Percentiles rank a stretch among this genome's conserved stretches.
phyloP scores from a whole-genome alignment of 2,888 invertebrate species.

The Cactoblastis cactorum region DNA sequence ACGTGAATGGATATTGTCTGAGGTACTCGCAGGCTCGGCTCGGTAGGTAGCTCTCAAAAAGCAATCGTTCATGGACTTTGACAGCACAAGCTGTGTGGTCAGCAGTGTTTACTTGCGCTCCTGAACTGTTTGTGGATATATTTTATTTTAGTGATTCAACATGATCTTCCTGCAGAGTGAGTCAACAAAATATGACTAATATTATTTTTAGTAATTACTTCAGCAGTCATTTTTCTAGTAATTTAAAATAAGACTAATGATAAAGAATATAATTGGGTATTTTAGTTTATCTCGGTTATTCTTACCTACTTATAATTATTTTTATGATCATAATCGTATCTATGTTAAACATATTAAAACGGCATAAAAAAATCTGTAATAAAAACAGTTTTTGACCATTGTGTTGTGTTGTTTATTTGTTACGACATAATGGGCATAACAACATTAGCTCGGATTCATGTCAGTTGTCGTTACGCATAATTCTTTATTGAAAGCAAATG shows the following conservation, averaged over 20 bases:
- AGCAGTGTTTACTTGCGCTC: slow-evolving; percentile 9
- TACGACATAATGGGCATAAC: slow-evolving; percentile 26
- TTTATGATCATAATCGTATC: too few species aligned
- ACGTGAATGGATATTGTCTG: slow-evolving; percentile 44
- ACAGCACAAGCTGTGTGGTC: slow-evolving; percentile 49
- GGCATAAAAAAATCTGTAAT: too few species aligned
- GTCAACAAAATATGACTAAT: background rate
- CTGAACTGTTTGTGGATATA: slow-evolving; percentile 1
- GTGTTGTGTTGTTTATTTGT: slow-evolving; percentile 24
- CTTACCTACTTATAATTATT: too few species aligned
- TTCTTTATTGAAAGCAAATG: slow-evolving; percentile 68
- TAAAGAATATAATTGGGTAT: too few species aligned
- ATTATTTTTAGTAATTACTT: background rate
- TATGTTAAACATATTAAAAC: too few species aligned
- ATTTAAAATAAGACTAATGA: too few species aligned
- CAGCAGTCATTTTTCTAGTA: background rate
- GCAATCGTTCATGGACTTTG: slow-evolving; percentile 55
- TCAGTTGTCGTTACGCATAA: slow-evolving; percentile 58
- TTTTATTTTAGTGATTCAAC: slow-evolving; percentile 1
- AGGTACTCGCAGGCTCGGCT: slow-evolving; percentile 25
- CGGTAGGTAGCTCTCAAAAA: slow-evolving; percentile 43
- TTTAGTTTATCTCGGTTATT: too few species aligned
- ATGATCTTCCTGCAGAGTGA: background rate
- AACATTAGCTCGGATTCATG: slow-evolving; percentile 35
- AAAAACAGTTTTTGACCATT: too few species aligned